Conservation (phyloP, 2,113 vertebrate species). For the Aspiorhynchus laticeps region DNA sequence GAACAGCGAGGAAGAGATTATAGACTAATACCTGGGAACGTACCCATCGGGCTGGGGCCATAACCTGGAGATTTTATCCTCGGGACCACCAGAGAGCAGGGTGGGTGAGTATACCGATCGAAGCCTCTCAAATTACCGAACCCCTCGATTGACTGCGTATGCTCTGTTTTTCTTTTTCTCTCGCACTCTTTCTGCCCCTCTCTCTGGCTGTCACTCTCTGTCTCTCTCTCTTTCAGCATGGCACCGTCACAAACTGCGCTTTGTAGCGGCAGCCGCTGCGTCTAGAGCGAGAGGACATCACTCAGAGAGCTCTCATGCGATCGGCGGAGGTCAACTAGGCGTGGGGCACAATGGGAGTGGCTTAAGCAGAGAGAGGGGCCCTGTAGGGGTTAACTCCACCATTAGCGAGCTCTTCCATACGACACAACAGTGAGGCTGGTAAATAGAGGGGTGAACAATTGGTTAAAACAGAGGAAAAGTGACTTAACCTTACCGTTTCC, state of each 20-base stretch:
- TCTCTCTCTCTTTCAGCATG: slow-evolving; percentile 70
- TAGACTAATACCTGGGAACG: slow-evolving; percentile 91
- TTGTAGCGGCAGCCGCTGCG: slow-evolving; percentile 69
- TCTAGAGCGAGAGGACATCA: slow-evolving; percentile 66
- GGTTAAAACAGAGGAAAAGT: slow-evolving; percentile 86
- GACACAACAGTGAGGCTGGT: slow-evolving; percentile 98
- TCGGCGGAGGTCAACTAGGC: slow-evolving; percentile 94
- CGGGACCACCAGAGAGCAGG: slow-evolving; percentile 63
- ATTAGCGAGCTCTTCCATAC: slow-evolving; percentile 91
- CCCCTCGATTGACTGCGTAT: slow-evolving; percentile 72
- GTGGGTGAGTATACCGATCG: slow-evolving; percentile 67
- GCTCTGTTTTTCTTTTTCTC: slow-evolving; percentile 72
- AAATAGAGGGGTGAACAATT: slow-evolving; percentile 99
- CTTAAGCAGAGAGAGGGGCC: slow-evolving; percentile 99
- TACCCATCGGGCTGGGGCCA: slow-evolving; percentile 74
- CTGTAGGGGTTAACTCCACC: slow-evolving; percentile 98
- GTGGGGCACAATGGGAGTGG: slow-evolving; percentile 94
- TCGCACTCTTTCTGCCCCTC: slow-evolving; percentile 75
- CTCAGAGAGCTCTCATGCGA: slow-evolving; percentile 83
- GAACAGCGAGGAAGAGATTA: slow-evolving; percentile 86
- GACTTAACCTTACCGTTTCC: slow-evolving; percentile 46
- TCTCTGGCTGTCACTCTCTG: slow-evolving; percentile 65
- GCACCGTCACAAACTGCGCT: slow-evolving; percentile 52
- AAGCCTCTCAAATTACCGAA: slow-evolving; percentile 80
- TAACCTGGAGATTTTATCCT: slow-evolving; percentile 76